Conservation (phyloP, 2,113 vertebrate genomes). For the Xiphophorus couchianus region DNA sequence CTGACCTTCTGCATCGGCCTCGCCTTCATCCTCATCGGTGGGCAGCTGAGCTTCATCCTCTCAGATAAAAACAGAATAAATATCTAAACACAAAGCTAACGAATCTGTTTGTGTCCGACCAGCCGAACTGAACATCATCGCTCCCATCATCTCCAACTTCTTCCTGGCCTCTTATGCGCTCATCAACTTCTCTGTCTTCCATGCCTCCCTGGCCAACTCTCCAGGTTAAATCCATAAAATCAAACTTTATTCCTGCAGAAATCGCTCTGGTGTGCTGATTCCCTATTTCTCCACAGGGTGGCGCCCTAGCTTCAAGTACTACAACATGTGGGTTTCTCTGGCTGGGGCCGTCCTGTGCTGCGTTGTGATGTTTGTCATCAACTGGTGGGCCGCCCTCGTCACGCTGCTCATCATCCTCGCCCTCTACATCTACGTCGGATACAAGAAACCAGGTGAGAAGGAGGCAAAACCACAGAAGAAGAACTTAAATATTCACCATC, state of each 20-base stretch:
- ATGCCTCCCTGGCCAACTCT: constrained; percentile 95
- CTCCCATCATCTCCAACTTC: constrained; percentile 99
- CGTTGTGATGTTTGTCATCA: constrained; percentile 98
- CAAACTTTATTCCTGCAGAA: not conserved
- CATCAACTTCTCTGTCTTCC: constrained; percentile 98
- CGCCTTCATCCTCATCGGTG: constrained; percentile 97
- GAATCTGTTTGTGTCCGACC: not conserved
- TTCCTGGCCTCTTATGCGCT: constrained; percentile 97
- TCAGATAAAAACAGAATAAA: not conserved
- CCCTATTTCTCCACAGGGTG: constrained; percentile 82
- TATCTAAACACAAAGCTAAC: not conserved
- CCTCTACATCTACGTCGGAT: constrained; percentile 96
- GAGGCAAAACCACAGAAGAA: not conserved
- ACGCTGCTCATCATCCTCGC: constrained; percentile 95
- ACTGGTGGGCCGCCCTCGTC: constrained; percentile 95
- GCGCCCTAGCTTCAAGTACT: constrained; percentile 97
- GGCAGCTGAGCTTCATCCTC: constrained; percentile 39
- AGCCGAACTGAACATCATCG: constrained; percentile 96
- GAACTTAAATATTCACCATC: too few species aligned
- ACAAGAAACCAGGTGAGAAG: constrained; percentile 92
- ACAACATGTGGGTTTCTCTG: constrained; percentile 97
- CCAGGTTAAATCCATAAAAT: constrained; percentile 83
- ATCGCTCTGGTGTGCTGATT: not conserved
- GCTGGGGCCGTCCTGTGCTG: constrained; percentile 92
- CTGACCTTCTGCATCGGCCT: constrained; percentile 95